phyloP scores from a whole-genome alignment of 2,888 invertebrate species.

The Drosophila leonis region DNA sequence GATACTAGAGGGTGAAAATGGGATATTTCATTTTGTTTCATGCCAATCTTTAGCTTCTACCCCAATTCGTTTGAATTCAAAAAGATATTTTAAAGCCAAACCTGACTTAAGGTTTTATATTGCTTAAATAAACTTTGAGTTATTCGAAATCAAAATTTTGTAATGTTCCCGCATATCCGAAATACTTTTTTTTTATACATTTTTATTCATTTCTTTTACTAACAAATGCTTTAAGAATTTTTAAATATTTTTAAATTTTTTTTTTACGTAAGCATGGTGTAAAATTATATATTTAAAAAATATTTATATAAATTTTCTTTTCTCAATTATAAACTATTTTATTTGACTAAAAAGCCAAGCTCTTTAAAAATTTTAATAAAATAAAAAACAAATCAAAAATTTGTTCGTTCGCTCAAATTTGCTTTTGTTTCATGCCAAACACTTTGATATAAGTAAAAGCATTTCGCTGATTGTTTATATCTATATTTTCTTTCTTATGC shows the following conservation, averaged over 20 bases:
- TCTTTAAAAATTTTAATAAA: background rate
- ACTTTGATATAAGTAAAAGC: background rate
- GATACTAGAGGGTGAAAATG: background rate
- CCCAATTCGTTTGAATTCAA: background rate
- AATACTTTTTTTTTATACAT: background rate
- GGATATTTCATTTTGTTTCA: too few species aligned
- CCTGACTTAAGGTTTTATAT: background rate
- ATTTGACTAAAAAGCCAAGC: background rate
- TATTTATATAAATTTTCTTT: background rate
- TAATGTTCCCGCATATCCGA: background rate
- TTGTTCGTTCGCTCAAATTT: background rate
- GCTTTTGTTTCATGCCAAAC: conserved; percentile 8
- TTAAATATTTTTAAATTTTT: background rate
- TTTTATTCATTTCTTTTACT: background rate
- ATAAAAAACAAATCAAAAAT: background rate
- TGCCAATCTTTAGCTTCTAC: background rate
- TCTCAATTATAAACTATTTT: background rate
- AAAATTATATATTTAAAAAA: too few species aligned
- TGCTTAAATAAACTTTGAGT: background rate
- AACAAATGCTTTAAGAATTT: background rate
- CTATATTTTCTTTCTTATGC: conserved; percentile 20
- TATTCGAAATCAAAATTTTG: background rate
- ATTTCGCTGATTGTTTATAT: conserved; percentile 21
- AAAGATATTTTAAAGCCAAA: background rate
- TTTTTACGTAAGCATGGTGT: background rate